Evolutionary conservation across 1,140 invertebrate species (phyloP).

Genomic region (Proales similis): DNA sequence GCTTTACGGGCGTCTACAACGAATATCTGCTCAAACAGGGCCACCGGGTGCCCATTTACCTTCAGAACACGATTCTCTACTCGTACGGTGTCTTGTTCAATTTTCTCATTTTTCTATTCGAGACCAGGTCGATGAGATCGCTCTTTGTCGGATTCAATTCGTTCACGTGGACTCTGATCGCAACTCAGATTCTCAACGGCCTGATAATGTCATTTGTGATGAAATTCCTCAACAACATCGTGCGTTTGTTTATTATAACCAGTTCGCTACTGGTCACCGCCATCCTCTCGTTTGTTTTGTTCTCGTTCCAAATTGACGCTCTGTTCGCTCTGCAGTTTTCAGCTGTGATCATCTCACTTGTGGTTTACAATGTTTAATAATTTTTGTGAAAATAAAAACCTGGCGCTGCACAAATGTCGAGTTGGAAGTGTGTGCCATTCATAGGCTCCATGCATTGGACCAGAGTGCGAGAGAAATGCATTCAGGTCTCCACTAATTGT

Average conservation of each 20-base stretch:
- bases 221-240: constrained; percentile 51
- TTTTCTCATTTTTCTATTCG: background rate
- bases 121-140: background rate
- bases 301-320: constrained; percentile 19
- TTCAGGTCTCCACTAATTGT: no score
- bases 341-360: no score
- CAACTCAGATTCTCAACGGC: constrained; percentile 46
- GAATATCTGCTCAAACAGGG: constrained; percentile 50
- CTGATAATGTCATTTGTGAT: constrained; percentile 50
- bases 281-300: constrained; percentile 14
- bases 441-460: no score
- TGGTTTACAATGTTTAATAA: no score
- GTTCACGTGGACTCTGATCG: constrained; percentile 43
- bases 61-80: constrained; percentile 36
- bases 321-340: constrained; percentile 17
- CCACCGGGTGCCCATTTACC: constrained; percentile 39
- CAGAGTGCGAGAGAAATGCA: no score
- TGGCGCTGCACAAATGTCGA: no score
- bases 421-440: no score
- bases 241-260: constrained; percentile 50
- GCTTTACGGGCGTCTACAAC: constrained; percentile 47
- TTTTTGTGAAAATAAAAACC: no score
- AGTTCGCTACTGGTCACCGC: constrained; percentile 43
- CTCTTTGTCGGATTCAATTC: constrained; percentile 43
- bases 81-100: constrained; percentile 30